Evolutionary conservation across 2,888 invertebrate species (phyloP).

Genomic region (Peribatodes rhomboidaria): DNA sequence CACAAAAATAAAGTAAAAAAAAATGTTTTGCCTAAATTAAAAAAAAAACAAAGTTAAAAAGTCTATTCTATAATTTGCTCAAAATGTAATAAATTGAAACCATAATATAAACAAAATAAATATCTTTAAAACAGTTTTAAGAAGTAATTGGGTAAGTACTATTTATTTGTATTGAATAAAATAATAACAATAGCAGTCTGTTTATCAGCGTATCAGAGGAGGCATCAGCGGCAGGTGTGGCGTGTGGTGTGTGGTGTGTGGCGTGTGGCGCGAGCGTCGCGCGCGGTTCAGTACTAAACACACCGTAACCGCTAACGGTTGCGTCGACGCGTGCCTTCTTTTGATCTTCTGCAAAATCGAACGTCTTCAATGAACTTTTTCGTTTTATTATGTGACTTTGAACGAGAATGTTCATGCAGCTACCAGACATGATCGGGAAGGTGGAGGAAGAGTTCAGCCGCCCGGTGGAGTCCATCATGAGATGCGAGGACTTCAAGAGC

Average conservation of each 20-base stretch:
- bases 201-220: background rate
- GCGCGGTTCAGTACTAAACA: conserved; percentile 47
- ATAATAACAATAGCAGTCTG: background rate
- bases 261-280: too few species aligned
- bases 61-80: too few species aligned
- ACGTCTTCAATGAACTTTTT: conserved; percentile 56
- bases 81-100: too few species aligned
- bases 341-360: conserved; percentile 50
- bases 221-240: conserved; percentile 22
- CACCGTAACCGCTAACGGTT: conserved; percentile 47
- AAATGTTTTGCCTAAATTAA: too few species aligned
- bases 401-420: conserved; percentile 68
- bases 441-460: conserved; percentile 72
- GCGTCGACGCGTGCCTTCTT: conserved; percentile 49
- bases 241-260: background rate
- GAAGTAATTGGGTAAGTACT: too few species aligned
- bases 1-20: too few species aligned
- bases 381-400: conserved; percentile 56
- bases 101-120: too few species aligned
- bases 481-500: conserved; percentile 82
- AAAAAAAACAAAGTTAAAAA: too few species aligned
- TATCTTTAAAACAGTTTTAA: too few species aligned
- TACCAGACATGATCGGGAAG: conserved; percentile 53
- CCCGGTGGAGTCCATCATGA: conserved; percentile 82
- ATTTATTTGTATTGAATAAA: too few species aligned